Conservation (phyloP, 2,113 vertebrate genomes). For the Eudyptes chrysolophus region DNA sequence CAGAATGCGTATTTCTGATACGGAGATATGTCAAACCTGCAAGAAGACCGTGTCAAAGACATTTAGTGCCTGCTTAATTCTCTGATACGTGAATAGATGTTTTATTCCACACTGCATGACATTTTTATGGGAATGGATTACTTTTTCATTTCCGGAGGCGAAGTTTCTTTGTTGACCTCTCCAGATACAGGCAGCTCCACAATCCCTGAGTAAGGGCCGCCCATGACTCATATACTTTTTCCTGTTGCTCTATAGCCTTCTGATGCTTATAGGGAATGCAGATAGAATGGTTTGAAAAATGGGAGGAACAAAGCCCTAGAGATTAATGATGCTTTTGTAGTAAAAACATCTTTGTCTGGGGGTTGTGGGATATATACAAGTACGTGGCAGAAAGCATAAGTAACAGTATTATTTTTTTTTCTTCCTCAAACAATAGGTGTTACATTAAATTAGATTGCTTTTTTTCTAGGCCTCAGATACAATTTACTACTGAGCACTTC, state of each 20-base stretch:
- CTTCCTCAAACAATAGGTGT: neutral
- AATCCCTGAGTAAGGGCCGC: neutral
- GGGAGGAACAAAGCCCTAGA: neutral
- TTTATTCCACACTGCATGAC: neutral
- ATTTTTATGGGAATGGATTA: neutral
- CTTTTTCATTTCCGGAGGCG: neutral
- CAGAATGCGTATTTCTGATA: neutral
- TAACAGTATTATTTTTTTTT: neutral
- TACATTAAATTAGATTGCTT: neutral
- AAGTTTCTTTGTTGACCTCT: neutral
- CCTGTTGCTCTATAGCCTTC: neutral
- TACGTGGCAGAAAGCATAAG: neutral
- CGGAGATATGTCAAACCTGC: neutral
- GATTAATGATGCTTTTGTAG: neutral
- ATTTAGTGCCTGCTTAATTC: neutral
- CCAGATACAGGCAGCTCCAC: neutral
- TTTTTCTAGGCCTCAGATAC: neutral
- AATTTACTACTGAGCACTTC: neutral
- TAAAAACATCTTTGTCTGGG: neutral
- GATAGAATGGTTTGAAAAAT: neutral
- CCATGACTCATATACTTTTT: neutral
- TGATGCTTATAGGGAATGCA: neutral
- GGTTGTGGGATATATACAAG: neutral
- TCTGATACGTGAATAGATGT: neutral
- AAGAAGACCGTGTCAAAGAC: neutral